A percentile compares a stretch with the other conserved stretches of the same genome.
phyloP scores from a whole-genome alignment of 2,797 vertebrate genomes.

The Pteronotus mesoamericanus region DNA sequence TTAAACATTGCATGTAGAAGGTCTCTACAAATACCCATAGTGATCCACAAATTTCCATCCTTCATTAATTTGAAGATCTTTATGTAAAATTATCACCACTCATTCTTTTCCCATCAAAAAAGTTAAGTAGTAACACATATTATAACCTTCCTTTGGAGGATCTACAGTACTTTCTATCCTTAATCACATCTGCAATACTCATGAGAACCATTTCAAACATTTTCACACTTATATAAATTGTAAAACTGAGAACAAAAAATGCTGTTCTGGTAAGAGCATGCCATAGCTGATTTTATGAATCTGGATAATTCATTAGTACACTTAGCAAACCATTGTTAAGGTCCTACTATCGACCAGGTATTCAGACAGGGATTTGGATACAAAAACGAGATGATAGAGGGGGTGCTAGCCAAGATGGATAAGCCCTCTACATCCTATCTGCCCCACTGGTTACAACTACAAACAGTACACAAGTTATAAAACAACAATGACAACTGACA shows the following conservation, averaged over 20 bases:
- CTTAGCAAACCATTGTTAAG: neutral
- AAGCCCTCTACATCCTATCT: neutral
- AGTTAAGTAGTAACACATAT: neutral
- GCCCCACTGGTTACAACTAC: neutral
- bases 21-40: neutral
- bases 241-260: conserved; percentile 13
- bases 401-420: neutral
- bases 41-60: neutral
- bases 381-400: neutral
- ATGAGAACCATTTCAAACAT: neutral
- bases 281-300: neutral
- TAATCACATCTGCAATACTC: neutral
- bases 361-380: neutral
- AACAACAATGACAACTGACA: neutral
- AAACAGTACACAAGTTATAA: neutral
- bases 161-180: neutral
- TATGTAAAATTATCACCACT: neutral
- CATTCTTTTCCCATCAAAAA: neutral
- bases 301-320: neutral
- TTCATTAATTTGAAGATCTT: neutral
- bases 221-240: neutral
- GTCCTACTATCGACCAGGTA: neutral
- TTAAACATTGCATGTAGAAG: neutral
- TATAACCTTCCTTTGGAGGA: neutral
- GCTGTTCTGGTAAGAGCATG: neutral